A percentile compares a stretch with the other conserved stretches of the same genome.
Conservation (phyloP, 2,797 vertebrate genomes). For the Monodelphis domestica region DNA sequence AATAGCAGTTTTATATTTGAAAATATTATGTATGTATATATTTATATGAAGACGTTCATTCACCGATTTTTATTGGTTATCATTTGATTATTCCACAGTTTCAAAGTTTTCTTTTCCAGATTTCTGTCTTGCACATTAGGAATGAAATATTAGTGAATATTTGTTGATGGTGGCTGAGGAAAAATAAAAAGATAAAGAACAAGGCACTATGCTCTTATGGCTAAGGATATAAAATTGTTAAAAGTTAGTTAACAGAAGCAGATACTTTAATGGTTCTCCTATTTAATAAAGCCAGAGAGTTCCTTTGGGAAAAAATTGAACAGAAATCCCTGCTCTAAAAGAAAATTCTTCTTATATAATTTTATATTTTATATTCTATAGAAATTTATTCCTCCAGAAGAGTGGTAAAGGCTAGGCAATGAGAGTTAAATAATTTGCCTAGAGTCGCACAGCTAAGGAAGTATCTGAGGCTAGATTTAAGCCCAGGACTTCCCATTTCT, state of each 20-base stretch:
- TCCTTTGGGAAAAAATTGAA: background rate
- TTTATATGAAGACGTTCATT: background rate
- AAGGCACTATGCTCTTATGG: background rate
- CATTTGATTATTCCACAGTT: background rate
- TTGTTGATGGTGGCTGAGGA: background rate
- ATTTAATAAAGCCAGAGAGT: background rate
- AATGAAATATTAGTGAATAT: conserved; percentile 2
- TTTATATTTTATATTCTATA: background rate
- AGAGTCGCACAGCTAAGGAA: too few species aligned
- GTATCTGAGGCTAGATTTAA: too few species aligned
- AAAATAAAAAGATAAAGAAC: conserved; percentile 16
- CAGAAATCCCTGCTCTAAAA: conserved; percentile 2
- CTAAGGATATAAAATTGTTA: conserved; percentile 15
- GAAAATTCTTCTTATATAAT: conserved; percentile 13
- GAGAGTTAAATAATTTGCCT: too few species aligned
- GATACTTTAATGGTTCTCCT: background rate
- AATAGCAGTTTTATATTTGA: background rate
- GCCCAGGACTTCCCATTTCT: too few species aligned
- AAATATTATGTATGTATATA: background rate
- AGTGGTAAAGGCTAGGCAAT: too few species aligned
- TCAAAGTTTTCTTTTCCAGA: background rate
- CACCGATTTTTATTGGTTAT: background rate
- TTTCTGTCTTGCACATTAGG: conserved; percentile 12
- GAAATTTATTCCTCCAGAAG: background rate
- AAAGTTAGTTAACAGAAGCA: conserved; percentile 2